phyloP scores from a whole-genome alignment of 2,888 invertebrate species.

The Perdita meconis region DNA sequence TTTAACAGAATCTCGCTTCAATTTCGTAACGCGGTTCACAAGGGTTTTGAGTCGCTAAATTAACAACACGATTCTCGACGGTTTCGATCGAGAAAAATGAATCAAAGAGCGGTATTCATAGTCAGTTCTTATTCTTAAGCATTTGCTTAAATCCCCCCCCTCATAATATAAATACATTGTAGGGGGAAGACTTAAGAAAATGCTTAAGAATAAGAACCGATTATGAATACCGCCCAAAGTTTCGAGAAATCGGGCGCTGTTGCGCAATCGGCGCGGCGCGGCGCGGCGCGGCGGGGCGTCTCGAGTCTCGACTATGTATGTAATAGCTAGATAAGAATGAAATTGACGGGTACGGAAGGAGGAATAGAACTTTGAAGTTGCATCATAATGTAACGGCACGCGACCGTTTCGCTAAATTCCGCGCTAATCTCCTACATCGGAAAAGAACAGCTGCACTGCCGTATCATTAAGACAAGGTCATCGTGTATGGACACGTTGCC shows the following conservation, averaged over 20 bases:
- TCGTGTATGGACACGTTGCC: conserved; percentile 67
- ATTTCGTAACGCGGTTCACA: neutral
- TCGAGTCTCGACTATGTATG: no score
- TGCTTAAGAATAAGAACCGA: no score
- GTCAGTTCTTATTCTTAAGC: no score
- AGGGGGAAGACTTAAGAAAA: no score
- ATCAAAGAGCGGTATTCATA: no score
- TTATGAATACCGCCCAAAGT: no score
- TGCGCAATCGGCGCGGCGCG: conserved; percentile 9
- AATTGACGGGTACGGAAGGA: conserved; percentile 30
- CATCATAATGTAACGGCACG: conserved; percentile 30
- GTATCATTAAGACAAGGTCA: conserved; percentile 60
- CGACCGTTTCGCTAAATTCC: conserved; percentile 25
- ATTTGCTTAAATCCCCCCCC: no score
- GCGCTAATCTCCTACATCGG: conserved; percentile 27
- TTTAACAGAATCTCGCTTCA: neutral
- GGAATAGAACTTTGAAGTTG: conserved; percentile 22
- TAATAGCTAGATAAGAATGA: conserved; percentile 24
- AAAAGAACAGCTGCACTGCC: conserved; percentile 57
- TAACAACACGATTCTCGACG: neutral
- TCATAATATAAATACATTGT: no score
- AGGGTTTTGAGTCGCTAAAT: neutral
- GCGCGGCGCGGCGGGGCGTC: no score
- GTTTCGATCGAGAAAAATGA: no score
- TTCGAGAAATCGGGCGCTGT: conserved; percentile 12